Percentiles rank a stretch among this genome's conserved stretches.
Conservation (phyloP, 2,113 vertebrate species). For the Azemiops feae region DNA sequence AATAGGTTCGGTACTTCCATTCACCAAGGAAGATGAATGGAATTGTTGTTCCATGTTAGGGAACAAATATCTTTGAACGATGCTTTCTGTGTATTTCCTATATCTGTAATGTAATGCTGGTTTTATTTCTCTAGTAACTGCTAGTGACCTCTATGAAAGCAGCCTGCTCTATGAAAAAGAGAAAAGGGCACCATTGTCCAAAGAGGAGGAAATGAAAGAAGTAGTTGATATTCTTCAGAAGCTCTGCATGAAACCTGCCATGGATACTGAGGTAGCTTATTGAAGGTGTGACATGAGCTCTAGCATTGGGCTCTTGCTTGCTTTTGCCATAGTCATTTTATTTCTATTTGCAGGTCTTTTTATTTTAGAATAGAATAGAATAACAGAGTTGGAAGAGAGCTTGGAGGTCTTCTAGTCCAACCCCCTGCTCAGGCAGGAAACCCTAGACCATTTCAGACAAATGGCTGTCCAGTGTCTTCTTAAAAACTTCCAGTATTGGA, state of each 20-base stretch:
- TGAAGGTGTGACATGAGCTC: too few relatives aligned
- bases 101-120: not conserved
- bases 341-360: too few relatives aligned
- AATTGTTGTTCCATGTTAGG: not conserved
- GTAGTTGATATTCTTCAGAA: constrained; percentile 36
- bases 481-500: too few relatives aligned
- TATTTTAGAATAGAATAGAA: too few relatives aligned
- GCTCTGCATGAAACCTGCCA: constrained; percentile 54
- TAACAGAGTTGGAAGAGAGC: too few relatives aligned
- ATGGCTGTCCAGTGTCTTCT: too few relatives aligned
- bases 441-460: too few relatives aligned
- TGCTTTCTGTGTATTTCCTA: not conserved
- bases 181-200: not conserved
- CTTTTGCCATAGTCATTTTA: too few relatives aligned
- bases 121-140: constrained; percentile 30
- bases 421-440: too few relatives aligned
- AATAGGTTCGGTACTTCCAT: not conserved
- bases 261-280: constrained; percentile 59
- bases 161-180: constrained; percentile 61
- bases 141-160: constrained; percentile 31
- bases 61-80: not conserved
- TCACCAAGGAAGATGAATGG: not conserved
- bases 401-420: too few relatives aligned
- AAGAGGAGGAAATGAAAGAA: constrained; percentile 2
- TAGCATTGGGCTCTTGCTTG: too few relatives aligned